Base-by-base conservation (phyloP, 2,888 invertebrate genomes). In the Scaptomyza tumidula region DNA sequence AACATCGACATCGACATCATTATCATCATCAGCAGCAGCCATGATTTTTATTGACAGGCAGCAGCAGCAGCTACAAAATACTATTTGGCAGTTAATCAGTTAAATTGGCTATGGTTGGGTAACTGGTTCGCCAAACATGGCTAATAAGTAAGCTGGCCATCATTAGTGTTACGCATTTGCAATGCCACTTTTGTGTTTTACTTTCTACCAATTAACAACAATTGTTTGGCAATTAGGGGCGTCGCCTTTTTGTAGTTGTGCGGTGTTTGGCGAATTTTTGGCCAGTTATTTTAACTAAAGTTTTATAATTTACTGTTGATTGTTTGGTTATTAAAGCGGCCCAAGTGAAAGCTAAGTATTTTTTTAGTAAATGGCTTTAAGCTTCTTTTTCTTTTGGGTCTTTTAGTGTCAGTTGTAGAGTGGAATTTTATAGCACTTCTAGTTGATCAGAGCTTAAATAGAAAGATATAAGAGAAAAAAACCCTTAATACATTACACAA, bases 201-300 rank as follows among this genome's bases (percentile, higher is more conserved):
- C 86, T 84, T 85, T 85, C 86, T 86, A 86, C 75, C 86, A 86
- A 86, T 85, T 86, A 81, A 71, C 62, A 41, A 72, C 71, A 52
- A 79, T 85, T 85, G 84, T 85, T 59, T 55, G 81, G 39, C 78
- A 75, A 69, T 78, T 79, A 75, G 78, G 58, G 75, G 65, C 61
- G 67, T 62, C 64, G 46, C 44, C 54, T 48, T 50, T 50, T 54
- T 19, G 19, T 29, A 24, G 24, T 3, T 24, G 24, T 29, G 6
- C 29, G 29, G 1, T 6, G 27, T 29, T 6, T 29, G 5, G 1
- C 2, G 31, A 9, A 6, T 31, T 31, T 31, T 31, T 33, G 31
- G 10, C 3, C n/a, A 67, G 87, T 83, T 88, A 82, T 66, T 82
- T 88, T 80, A 88, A 71, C 81, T 84, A 86, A 86, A 84, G 80